A percentile compares a stretch with the other conserved stretches of the same genome.
Evolutionary conservation across 2,113 vertebrate species (phyloP).

Genomic region (Urocitellus parryii): DNA sequence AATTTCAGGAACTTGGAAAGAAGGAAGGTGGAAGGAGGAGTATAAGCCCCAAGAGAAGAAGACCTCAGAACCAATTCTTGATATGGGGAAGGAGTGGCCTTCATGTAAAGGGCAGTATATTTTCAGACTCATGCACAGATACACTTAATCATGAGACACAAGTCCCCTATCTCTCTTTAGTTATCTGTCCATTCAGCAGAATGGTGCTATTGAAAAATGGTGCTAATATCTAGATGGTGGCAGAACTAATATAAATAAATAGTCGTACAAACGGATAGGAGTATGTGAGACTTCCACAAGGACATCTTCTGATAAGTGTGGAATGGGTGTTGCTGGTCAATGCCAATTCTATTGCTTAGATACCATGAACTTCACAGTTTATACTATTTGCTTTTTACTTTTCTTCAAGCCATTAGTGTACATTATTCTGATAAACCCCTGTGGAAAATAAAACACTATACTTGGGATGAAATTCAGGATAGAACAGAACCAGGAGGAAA

Average conservation of each 20-base stretch:
- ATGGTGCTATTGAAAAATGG: constrained; percentile 84
- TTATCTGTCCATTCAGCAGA: constrained; percentile 72
- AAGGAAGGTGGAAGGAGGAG: not conserved
- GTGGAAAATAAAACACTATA: constrained; percentile 50
- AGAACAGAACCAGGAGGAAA: not conserved
- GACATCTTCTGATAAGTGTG: constrained; percentile 19
- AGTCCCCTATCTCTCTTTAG: constrained; percentile 64
- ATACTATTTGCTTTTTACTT: constrained; percentile 53
- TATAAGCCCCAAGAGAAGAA: not conserved
- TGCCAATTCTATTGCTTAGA: constrained; percentile 60
- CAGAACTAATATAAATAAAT: constrained; percentile 43
- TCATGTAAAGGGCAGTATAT: not conserved
- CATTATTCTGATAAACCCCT: constrained; percentile 57
- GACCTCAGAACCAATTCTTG: not conserved
- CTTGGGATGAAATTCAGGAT: constrained; percentile 49
- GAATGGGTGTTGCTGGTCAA: constrained; percentile 85
- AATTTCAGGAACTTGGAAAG: not conserved
- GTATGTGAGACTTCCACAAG: not conserved
- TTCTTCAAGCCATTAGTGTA: constrained; percentile 7
- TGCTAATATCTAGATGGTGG: constrained; percentile 72
- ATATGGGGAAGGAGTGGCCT: not conserved
- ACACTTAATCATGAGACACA: not conserved
- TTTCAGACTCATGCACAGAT: not conserved
- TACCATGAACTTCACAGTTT: constrained; percentile 23
- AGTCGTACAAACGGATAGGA: not conserved